Evolutionary conservation across 2,113 vertebrate species (phyloP), one percentile per base, ranked within the genome.

Genomic region (Turdus rufiventris): DNA sequence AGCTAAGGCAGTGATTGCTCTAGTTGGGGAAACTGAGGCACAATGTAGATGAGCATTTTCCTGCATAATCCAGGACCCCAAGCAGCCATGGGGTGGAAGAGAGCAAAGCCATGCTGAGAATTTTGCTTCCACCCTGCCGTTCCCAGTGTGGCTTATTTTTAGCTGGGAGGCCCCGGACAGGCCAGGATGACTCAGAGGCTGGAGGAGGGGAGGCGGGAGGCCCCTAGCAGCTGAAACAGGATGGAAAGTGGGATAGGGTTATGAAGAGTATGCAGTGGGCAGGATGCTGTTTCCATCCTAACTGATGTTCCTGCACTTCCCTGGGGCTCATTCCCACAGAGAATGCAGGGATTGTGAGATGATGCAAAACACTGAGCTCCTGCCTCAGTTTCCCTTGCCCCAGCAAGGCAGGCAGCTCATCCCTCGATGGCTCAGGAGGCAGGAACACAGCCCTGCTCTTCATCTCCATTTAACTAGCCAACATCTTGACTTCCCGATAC

Each of bases 121-220:
- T 96, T 95, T 82, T 63, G 77, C 68, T 87, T 92, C 77, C 48
- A 61, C 83, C 70, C 56, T 75, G 53, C 74, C 6, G 8, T 85
- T 76, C 56, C 67, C 88, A 90, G 94, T 47, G 50, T 48, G 82
- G 76, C 57, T 95, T 98, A 98, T 97, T 97, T 96, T 97, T 98
- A 97, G 96, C 89, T 36, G n/a, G 75, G 93, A 96, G 94, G 84
- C 89, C 94, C 93, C 2, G 0, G 48, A 54, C 47, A 24, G 80
- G 81, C 96, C 0, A 9, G 58, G 48, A 84, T 97, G 97, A 97
- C 84, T 97, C 97, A 97, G 92, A 93, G 63, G 81, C 88, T 86
- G 96, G 96, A 96, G 94, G 96, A 95, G 94, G 96, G 95, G 89
- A 83, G 60, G 25, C 10, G 0, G 17, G 74, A 85, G 92, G 77